Evolutionary conservation across 2,113 vertebrate genomes (phyloP), one percentile per base, ranked within the genome.

Genomic region (Tetrax tetrax): DNA sequence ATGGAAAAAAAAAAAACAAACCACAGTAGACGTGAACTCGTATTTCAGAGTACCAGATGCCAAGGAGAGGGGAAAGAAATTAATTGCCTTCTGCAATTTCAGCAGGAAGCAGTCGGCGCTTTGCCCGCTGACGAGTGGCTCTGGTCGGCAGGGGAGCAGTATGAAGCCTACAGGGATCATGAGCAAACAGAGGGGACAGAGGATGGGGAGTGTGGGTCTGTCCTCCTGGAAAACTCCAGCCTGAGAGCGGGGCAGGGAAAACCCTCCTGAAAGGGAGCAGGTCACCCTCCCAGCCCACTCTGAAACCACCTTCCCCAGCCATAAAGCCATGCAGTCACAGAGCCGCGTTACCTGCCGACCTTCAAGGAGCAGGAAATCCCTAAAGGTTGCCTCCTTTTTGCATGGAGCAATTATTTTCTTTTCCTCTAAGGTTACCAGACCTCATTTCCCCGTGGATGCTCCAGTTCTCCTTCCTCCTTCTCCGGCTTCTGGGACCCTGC

Each of bases 91-190:
- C 72, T 83, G 87, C 25, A 70, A 20, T 43, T 59, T 51, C 79
- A 79, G 89, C 79, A 83, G 85, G 79, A 60, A 85, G 23, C 3
- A 48, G 25, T 5, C 0, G 0, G 31, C 5, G 2, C 84, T 75
- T 47, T 59, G 56, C 88, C 86, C 2, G 4, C 68, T 31, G 48
- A 14, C 41, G 14, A 43, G 41, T 33, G 17, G 86, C 74, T 13
- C 38, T 3, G 9, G 48, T 11, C 33, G 12, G 31, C 10, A 31
- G 7, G 74, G 43, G 60, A 51, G 41, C 1, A 0, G 37, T 1
- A 2, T 2, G 45, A 23, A 0, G 5, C 38, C 37, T 21, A 31
- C 15, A 1, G 53, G 35, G 43, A 38, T 11, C 2, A 1, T 33
- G 6, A 35, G 31, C 9, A 15, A 14, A n/a, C 0, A 7, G 51